Evolutionary conservation across 2,797 vertebrate species (phyloP).

Genomic region (Liasis olivaceus): DNA sequence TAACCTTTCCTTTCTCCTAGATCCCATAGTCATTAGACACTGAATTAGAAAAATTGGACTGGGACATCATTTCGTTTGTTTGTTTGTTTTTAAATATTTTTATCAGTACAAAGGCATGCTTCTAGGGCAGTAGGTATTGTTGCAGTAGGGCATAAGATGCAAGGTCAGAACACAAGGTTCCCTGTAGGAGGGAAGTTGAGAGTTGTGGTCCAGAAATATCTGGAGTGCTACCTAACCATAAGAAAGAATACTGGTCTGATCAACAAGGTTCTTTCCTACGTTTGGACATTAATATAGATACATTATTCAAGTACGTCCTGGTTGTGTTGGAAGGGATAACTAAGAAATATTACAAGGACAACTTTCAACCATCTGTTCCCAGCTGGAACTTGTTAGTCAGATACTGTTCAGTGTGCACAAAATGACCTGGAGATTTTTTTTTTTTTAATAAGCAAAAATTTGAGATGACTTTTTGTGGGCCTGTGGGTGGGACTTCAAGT

Average conservation of each 20-base stretch:
- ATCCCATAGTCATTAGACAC: constrained; percentile 63
- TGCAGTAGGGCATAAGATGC: neutral
- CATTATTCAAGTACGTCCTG: neutral
- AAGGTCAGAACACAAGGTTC: neutral
- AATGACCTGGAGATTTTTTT: neutral
- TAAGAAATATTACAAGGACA: neutral
- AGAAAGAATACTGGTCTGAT: neutral
- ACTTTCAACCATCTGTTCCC: neutral
- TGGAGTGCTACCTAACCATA: neutral
- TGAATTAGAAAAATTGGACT: constrained; percentile 38
- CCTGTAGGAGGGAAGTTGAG: neutral
- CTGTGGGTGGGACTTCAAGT: neutral
- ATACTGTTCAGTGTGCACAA: neutral
- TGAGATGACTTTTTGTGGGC: neutral
- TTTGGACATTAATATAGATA: neutral
- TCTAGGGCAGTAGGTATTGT: neutral
- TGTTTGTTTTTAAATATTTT: neutral
- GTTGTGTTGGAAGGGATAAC: neutral
- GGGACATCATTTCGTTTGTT: constrained; percentile 29
- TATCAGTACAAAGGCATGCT: constrained; percentile 15
- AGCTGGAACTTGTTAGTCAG: neutral
- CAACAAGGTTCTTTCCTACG: neutral
- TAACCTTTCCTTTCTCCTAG: constrained; percentile 49
- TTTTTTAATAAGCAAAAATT: neutral
- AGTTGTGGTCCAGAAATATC: neutral